These are phyloP conservation scores for Trissolcus brochymenae DNA, from an alignment of 2,888 invertebrate genomes.

Conservation along the genomic window DNA sequence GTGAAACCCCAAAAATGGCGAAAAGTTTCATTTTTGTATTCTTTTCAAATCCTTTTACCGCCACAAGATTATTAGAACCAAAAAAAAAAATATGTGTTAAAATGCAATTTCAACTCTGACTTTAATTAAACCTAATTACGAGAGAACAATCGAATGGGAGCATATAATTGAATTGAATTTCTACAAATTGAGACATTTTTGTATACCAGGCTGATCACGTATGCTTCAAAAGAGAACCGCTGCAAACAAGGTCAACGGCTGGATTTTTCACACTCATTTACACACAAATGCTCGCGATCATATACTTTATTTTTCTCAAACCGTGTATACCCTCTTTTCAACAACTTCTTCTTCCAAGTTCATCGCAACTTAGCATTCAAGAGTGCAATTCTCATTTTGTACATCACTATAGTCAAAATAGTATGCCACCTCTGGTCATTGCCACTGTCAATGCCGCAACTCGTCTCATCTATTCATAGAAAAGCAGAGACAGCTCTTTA, in stretches of 20 bases:
- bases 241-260: slow-evolving; percentile 69
- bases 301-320: slow-evolving; percentile 10
- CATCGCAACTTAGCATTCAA: too few relatives aligned
- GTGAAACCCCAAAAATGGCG: background rate
- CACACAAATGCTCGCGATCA: slow-evolving; percentile 57
- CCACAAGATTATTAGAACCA: too few relatives aligned
- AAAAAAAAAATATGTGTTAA: too few relatives aligned
- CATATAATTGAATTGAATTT: slow-evolving; percentile 25
- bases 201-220: slow-evolving; percentile 4
- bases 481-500: slow-evolving; percentile 19
- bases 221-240: slow-evolving; percentile 43
- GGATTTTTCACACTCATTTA: slow-evolving; percentile 62
- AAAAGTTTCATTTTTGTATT: background rate
- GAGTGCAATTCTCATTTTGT: too few relatives aligned
- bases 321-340: background rate
- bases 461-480: slow-evolving; percentile 51
- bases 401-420: too few relatives aligned
- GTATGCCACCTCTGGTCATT: slow-evolving; percentile 46
- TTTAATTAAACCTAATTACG: background rate
- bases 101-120: too few relatives aligned
- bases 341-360: slow-evolving; percentile 10
- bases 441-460: slow-evolving; percentile 62
- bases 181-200: slow-evolving; percentile 50
- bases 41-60: too few relatives aligned
- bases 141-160: slow-evolving; percentile 23